Percentiles rank a stretch among this genome's conserved stretches.
phyloP scores from a whole-genome alignment of 2,797 vertebrate species.

The Gallinago nigripennis region DNA sequence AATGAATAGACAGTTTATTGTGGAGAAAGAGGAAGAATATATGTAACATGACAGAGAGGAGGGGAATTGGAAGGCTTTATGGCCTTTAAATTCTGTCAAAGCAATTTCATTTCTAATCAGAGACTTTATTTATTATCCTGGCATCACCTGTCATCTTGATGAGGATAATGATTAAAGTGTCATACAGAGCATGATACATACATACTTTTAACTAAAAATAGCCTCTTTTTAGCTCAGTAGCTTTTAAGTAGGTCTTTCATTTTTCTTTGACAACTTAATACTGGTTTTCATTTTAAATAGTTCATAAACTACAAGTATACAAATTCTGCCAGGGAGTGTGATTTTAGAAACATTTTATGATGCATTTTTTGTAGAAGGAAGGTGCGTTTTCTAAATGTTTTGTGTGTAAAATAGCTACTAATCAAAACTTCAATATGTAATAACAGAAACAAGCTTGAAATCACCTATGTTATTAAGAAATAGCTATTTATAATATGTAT shows the following conservation, averaged over 20 bases:
- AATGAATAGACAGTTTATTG: neutral
- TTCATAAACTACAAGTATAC: neutral
- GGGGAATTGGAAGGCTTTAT: neutral
- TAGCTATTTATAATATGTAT: neutral
- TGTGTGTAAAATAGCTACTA: neutral
- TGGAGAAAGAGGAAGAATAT: neutral
- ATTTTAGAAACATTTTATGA: neutral
- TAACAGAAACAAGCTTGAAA: neutral
- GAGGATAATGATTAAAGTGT: conserved; percentile 9
- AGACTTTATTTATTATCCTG: conserved; percentile 18
- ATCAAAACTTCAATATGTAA: neutral
- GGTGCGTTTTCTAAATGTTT: neutral
- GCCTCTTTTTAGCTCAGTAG: neutral
- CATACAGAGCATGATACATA: neutral
- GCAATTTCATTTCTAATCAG: conserved; percentile 5
- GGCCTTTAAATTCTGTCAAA: conserved; percentile 3
- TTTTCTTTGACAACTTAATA: neutral
- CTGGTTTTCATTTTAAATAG: neutral
- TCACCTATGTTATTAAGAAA: neutral
- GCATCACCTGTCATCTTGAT: conserved; percentile 9
- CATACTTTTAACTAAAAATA: conserved; percentile 17
- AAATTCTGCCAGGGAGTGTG: neutral
- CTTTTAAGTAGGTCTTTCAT: neutral
- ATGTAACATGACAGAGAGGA: neutral
- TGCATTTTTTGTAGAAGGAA: neutral